phyloP scores from a whole-genome alignment of 1,140 invertebrate species.

The Panulirus ornatus region DNA sequence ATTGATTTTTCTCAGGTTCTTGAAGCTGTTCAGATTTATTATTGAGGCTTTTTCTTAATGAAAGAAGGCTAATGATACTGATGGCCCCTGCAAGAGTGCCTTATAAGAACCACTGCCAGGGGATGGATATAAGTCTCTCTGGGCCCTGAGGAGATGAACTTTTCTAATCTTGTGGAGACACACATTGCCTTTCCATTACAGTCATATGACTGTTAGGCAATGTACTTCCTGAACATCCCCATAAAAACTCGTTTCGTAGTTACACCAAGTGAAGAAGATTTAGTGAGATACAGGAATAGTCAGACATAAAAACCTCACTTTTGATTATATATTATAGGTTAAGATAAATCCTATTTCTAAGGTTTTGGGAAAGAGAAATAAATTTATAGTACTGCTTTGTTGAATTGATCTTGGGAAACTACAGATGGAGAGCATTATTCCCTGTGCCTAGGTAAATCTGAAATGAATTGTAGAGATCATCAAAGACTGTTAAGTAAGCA shows the following conservation, averaged over 20 bases:
- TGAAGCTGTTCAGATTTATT: too few relatives aligned
- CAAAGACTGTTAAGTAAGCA: neutral
- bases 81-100: too few relatives aligned
- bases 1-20: too few relatives aligned
- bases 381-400: neutral
- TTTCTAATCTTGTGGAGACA: neutral
- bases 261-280: too few relatives aligned
- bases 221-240: too few relatives aligned
- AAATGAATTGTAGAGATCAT: neutral
- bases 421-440: neutral
- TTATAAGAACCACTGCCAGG: neutral
- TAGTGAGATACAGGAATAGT: neutral
- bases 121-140: neutral
- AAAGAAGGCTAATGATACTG: too few relatives aligned
- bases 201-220: neutral
- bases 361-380: neutral
- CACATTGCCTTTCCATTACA: neutral
- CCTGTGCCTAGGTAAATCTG: neutral
- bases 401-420: neutral
- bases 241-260: too few relatives aligned
- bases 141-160: neutral
- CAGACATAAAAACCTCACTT: neutral
- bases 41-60: too few relatives aligned
- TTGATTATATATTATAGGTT: neutral
- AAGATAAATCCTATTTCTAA: neutral